phyloP scores from a whole-genome alignment of 2,888 invertebrate genomes.

The Trichopria drosophilae region DNA sequence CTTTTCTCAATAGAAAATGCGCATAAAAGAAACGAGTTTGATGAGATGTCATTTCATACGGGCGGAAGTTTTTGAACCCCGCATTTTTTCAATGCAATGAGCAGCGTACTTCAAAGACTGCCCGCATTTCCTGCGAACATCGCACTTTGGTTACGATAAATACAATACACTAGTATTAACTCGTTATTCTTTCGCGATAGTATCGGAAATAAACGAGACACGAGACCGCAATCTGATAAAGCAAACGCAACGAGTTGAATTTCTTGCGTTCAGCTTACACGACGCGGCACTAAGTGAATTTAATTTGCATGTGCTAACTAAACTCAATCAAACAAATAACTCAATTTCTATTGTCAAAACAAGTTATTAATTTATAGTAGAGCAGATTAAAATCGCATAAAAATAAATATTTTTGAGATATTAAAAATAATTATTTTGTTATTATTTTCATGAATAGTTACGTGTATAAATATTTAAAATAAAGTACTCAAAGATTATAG shows the following conservation, averaged over 20 bases:
- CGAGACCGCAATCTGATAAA: no score
- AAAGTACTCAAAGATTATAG: not conserved
- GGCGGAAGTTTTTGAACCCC: constrained; percentile 23
- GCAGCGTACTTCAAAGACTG: constrained; percentile 26
- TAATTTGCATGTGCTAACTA: no score
- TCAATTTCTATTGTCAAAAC: no score
- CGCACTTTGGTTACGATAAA: no score
- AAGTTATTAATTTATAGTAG: no score
- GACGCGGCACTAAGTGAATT: no score
- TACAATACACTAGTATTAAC: no score
- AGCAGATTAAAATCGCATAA: not conserved
- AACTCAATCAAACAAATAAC: no score
- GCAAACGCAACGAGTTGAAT: no score
- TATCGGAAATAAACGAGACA: no score
- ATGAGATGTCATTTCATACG: constrained; percentile 24
- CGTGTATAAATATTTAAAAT: not conserved
- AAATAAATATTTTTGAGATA: not conserved
- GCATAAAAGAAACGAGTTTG: not conserved
- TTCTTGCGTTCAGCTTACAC: no score
- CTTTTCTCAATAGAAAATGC: not conserved
- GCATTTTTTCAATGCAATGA: constrained; percentile 26
- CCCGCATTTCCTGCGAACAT: constrained; percentile 54
- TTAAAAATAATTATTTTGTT: not conserved
- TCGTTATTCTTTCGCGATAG: no score
- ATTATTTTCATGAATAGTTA: not conserved